phyloP scores from a whole-genome alignment of 2,797 vertebrate genomes.

The Sylvia borin region DNA sequence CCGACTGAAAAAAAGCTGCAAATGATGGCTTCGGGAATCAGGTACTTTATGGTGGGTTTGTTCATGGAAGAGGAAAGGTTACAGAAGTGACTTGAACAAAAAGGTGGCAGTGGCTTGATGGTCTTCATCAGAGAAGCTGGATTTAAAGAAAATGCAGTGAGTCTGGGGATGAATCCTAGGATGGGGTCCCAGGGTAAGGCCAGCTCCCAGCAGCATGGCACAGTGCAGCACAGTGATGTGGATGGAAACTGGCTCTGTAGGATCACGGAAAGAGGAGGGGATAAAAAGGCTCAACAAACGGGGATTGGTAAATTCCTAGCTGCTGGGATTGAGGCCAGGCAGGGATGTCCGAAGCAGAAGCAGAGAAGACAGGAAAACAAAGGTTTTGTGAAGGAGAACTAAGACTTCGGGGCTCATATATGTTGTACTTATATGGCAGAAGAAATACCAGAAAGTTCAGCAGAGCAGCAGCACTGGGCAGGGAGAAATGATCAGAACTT shows the following conservation, averaged over 20 bases:
- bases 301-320: neutral
- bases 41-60: neutral
- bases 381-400: neutral
- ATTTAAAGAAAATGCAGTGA: neutral
- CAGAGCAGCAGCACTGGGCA: neutral
- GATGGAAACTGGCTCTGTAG: neutral
- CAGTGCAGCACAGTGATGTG: neutral
- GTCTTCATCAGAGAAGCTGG: neutral
- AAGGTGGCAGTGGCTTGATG: neutral
- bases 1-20: neutral
- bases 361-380: neutral
- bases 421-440: neutral
- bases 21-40: neutral
- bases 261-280: neutral
- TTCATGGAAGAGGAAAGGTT: neutral
- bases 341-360: neutral
- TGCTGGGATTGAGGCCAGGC: neutral
- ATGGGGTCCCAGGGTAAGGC: neutral
- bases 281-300: neutral
- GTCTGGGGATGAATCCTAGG: neutral
- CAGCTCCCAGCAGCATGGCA: fast-evolving
- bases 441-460: neutral
- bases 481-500: neutral
- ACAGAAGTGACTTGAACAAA: neutral
- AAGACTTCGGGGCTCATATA: neutral